Evolutionary conservation across 2,797 vertebrate species (phyloP).

Genomic region (Poeciliopsis presidionis): DNA sequence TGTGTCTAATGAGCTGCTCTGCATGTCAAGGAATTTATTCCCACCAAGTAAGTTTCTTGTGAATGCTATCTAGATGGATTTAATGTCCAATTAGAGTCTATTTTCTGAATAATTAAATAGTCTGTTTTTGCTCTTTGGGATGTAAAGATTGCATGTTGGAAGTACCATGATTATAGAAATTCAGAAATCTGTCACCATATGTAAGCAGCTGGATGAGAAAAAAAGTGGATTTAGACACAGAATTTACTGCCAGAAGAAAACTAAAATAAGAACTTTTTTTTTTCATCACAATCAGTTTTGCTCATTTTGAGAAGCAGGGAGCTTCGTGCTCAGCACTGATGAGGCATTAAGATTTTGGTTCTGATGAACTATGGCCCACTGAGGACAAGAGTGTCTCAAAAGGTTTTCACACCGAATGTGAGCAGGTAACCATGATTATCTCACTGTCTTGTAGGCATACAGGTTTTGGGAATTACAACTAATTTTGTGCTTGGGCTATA

Average conservation of each 20-base stretch:
- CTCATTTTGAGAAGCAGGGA: background rate
- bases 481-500: background rate
- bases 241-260: background rate
- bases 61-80: conserved; percentile 10
- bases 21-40: conserved; percentile 32
- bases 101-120: conserved; percentile 20
- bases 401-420: background rate
- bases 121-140: background rate
- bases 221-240: background rate
- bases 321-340: background rate
- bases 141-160: background rate
- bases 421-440: background rate
- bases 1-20: conserved; percentile 45
- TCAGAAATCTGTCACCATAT: background rate
- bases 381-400: background rate
- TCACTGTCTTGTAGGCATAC: background rate
- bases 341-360: background rate
- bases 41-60: conserved; percentile 9
- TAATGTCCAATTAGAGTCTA: conserved; percentile 10
- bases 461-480: background rate
- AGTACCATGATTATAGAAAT: background rate
- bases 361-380: background rate
- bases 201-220: background rate
- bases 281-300: background rate
- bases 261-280: background rate